These are phyloP conservation scores for Pollenia amentaria DNA, from an alignment of 2,888 invertebrate species.

Conservation along the genomic window DNA sequence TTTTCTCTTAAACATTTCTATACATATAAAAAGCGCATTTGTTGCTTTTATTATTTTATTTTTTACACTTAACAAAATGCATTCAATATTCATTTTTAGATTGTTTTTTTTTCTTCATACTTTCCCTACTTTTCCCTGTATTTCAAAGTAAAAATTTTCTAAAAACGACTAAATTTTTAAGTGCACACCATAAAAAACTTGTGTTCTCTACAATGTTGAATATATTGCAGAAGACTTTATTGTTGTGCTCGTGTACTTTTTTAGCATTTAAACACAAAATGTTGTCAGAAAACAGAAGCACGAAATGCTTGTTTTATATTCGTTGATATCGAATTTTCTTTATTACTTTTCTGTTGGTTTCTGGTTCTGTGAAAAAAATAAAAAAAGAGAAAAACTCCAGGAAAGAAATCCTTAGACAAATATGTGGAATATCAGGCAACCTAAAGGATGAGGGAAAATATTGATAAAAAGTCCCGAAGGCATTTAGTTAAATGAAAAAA, in stretches of 20 bases:
- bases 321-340: not conserved
- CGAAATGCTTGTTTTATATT: not conserved
- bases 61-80: not conserved
- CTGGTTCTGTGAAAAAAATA: not conserved
- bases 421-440: not conserved
- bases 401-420: not conserved
- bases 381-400: not conserved
- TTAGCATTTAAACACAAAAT: conserved; percentile 28
- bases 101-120: not conserved
- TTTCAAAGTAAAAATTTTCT: not conserved
- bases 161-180: not conserved
- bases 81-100: not conserved
- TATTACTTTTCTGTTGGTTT: conserved; percentile 31
- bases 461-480: conserved; percentile 53
- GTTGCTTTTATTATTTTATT: conserved; percentile 7
- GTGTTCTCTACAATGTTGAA: conserved; percentile 10
- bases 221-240: conserved; percentile 17
- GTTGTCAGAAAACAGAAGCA: not conserved
- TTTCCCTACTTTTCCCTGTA: not conserved
- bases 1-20: not conserved
- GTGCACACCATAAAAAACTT: conserved; percentile 2
- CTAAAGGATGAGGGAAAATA: conserved; percentile 19
- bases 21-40: conserved; percentile 19
- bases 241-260: not conserved
- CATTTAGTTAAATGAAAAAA: conserved; percentile 54